phyloP scores from a whole-genome alignment of 2,113 vertebrate genomes.

The Calonectris borealis region DNA sequence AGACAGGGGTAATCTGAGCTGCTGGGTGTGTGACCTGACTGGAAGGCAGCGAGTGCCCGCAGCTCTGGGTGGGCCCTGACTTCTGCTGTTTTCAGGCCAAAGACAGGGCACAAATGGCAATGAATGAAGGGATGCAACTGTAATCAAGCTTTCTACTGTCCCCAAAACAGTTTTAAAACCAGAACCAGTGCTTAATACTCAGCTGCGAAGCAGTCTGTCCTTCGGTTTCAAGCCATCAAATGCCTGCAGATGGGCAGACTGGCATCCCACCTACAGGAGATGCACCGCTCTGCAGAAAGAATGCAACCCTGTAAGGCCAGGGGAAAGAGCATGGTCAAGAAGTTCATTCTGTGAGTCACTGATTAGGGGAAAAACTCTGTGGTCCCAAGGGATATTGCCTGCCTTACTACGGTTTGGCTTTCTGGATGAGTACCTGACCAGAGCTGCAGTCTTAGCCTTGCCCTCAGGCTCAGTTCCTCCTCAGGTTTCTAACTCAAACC shows the following conservation, averaged over 20 bases:
- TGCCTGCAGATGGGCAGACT: neutral
- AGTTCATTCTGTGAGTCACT: neutral
- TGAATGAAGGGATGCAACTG: neutral
- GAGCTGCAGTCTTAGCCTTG: neutral
- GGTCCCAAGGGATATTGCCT: neutral
- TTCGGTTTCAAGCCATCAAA: neutral
- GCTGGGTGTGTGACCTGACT: neutral
- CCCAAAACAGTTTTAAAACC: neutral
- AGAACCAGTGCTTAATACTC: neutral
- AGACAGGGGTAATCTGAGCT: neutral
- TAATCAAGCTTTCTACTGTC: neutral
- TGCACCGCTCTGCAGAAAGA: neutral
- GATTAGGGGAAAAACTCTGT: neutral
- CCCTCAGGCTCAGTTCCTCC: neutral
- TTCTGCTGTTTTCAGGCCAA: neutral
- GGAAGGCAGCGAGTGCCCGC: neutral
- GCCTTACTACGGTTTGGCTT: neutral
- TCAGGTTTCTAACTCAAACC: neutral
- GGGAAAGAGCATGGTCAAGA: neutral
- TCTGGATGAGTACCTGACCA: neutral
- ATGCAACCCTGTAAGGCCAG: neutral
- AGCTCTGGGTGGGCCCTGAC: neutral
- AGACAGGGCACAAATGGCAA: neutral
- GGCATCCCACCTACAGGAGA: neutral
- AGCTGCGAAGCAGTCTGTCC: neutral